These are phyloP conservation scores for Empidonax traillii DNA, from an alignment of 2,113 vertebrate genomes.

Conservation along the genomic window DNA sequence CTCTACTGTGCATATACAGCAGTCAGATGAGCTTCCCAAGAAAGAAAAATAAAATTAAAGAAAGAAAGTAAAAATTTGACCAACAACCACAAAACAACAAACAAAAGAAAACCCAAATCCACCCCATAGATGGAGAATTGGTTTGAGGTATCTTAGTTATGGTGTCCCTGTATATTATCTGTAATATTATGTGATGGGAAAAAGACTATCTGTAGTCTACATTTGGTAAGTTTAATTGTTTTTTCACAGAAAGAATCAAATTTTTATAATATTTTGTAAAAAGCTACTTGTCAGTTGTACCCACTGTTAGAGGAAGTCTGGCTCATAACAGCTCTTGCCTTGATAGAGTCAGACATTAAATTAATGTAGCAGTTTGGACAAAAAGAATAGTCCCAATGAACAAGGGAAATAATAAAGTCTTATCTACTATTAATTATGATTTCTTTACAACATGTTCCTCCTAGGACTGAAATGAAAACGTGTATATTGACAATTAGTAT, in stretches of 20 bases:
- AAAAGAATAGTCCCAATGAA: background rate
- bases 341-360: background rate
- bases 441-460: background rate
- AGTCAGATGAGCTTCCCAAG: background rate
- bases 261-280: background rate
- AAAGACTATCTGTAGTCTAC: background rate
- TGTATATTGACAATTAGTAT: background rate
- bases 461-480: background rate
- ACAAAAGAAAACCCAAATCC: background rate
- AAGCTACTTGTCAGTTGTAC: background rate
- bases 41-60: background rate
- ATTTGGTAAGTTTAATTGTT: background rate
- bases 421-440: background rate
- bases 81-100: background rate
- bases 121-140: background rate
- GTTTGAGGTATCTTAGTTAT: background rate
- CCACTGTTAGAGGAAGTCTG: rapidly evolving
- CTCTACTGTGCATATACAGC: background rate
- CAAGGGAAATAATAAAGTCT: background rate
- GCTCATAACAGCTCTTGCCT: background rate
- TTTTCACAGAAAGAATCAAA: background rate
- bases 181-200: background rate
- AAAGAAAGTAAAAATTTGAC: background rate
- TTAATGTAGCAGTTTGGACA: background rate
- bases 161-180: background rate